phyloP scores from a whole-genome alignment of 2,113 vertebrate species.

The Oplegnathus fasciatus region DNA sequence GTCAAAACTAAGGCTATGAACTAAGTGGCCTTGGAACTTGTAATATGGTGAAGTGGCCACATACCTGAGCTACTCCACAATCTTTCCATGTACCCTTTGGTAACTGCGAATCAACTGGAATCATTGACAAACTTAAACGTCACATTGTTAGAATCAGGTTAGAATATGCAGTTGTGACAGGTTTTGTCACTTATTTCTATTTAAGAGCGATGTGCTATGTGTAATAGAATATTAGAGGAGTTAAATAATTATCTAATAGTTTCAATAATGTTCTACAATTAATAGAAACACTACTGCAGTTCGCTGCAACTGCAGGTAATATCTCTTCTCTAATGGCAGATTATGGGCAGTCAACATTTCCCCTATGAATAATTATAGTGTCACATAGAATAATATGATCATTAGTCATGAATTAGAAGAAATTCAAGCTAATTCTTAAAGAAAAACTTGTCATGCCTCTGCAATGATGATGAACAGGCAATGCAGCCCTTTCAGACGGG shows the following conservation, averaged over 20 bases:
- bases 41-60: too few species aligned
- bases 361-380: slow-evolving; percentile 44
- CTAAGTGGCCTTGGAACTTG: too few species aligned
- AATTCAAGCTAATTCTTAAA: slow-evolving; percentile 17
- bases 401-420: slow-evolving; percentile 41
- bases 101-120: not conserved
- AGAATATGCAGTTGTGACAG: not conserved
- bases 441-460: slow-evolving; percentile 34
- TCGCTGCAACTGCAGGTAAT: not conserved
- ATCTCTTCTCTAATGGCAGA: not conserved
- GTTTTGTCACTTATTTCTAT: not conserved
- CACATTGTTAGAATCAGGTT: not conserved
- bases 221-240: not conserved
- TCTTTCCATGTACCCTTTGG: not conserved
- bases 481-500: not conserved
- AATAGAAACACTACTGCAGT: not conserved
- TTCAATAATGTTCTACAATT: not conserved
- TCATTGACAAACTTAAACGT: not conserved
- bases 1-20: not conserved
- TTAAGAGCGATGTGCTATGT: not conserved
- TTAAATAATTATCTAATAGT: not conserved
- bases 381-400: slow-evolving; percentile 42
- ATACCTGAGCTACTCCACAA: too few species aligned
- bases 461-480: slow-evolving; percentile 41
- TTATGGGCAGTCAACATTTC: slow-evolving; percentile 30